Percentiles rank a stretch among this genome's conserved stretches.
These are phyloP conservation scores for Poecile montanus DNA, from an alignment of 2,797 vertebrate genomes.

Conservation along the genomic window DNA sequence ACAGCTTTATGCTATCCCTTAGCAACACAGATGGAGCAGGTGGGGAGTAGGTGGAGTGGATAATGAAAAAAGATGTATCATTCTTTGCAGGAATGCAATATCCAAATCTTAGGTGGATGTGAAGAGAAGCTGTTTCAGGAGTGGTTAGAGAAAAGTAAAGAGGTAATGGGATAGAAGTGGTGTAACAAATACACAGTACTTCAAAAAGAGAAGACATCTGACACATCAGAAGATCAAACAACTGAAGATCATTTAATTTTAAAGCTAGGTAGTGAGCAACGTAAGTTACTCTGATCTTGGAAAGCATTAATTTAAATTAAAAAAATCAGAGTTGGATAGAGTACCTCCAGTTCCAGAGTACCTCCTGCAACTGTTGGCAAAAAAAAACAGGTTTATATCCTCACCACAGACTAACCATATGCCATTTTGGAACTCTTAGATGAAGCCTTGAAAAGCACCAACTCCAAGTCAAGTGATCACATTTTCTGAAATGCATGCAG, in stretches of 20 bases:
- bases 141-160: not conserved
- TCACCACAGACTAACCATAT: not conserved
- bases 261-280: not conserved
- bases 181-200: not conserved
- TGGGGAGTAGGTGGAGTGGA: slow-evolving; percentile 63
- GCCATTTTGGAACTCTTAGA: not conserved
- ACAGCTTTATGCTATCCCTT: slow-evolving; percentile 42
- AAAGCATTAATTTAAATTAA: not conserved
- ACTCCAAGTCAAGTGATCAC: not conserved
- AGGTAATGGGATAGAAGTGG: rapidly evolving
- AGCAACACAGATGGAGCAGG: slow-evolving; percentile 66
- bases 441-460: not conserved
- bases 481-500: rapidly evolving
- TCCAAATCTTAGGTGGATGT: slow-evolving; percentile 2
- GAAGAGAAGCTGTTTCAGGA: slow-evolving; percentile 14
- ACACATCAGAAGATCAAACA: not conserved
- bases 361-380: not conserved
- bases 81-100: slow-evolving; percentile 25
- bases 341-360: not conserved
- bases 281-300: not conserved
- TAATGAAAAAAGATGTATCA: slow-evolving; percentile 43
- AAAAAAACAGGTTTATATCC: not conserved
- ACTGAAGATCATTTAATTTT: not conserved
- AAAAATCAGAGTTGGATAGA: not conserved
- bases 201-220: not conserved